These are phyloP conservation scores for Panthera leo DNA, from an alignment of 2,113 vertebrate species.

Conservation along the genomic window DNA sequence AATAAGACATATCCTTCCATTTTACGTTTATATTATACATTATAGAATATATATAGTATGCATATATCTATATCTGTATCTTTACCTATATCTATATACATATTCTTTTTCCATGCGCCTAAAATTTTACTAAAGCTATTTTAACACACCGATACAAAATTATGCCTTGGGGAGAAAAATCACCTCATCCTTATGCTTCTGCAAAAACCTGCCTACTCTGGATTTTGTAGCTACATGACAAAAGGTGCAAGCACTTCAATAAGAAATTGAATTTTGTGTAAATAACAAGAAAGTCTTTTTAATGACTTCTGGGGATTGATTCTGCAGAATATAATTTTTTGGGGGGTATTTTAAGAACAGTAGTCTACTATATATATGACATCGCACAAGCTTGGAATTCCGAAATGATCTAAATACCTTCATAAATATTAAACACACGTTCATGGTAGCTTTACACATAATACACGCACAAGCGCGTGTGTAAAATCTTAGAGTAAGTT, in stretches of 20 bases:
- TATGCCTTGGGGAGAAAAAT: slow-evolving; percentile 26
- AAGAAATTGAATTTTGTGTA: slow-evolving; percentile 57
- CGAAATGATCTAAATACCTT: slow-evolving; percentile 22
- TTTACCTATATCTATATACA: background rate
- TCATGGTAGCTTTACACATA: background rate
- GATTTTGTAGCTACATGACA: slow-evolving; percentile 36
- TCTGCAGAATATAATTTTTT: slow-evolving; percentile 34
- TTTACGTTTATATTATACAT: background rate
- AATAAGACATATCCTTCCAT: background rate
- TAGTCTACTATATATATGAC: background rate
- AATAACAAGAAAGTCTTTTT: slow-evolving; percentile 17
- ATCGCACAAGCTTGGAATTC: background rate
- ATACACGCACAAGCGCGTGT: background rate
- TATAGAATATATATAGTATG: background rate
- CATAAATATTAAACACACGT: slow-evolving; percentile 53
- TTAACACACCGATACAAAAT: slow-evolving; percentile 11
- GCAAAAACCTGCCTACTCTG: background rate
- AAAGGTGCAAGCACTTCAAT: slow-evolving; percentile 21
- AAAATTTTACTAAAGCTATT: slow-evolving; percentile 49
- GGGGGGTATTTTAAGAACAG: slow-evolving; percentile 39
- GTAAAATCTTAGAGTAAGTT: background rate
- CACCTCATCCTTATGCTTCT: slow-evolving; percentile 18
- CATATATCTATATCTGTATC: too few species aligned
- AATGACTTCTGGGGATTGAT: slow-evolving; percentile 12
- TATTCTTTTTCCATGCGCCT: background rate